Evolutionary conservation across 2,113 vertebrate species (phyloP).

Genomic region (Monarcha castaneiventris): DNA sequence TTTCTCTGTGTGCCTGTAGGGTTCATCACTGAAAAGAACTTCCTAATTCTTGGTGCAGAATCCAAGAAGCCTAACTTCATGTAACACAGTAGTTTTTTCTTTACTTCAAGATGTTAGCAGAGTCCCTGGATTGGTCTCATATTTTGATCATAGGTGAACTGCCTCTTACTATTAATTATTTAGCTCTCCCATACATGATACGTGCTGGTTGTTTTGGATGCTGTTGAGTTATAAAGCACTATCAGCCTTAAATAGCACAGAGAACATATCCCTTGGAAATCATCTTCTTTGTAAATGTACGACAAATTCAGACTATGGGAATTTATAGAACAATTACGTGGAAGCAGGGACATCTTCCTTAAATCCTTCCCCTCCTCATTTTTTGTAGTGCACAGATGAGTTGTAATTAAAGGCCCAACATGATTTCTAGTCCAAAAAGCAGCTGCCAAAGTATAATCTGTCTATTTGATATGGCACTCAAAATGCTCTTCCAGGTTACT

Average conservation of each 20-base stretch:
- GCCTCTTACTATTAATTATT: neutral
- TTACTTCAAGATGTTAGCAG: neutral
- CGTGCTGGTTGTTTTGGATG: neutral
- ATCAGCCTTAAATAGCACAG: constrained; percentile 3
- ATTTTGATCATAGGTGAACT: neutral
- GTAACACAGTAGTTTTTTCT: neutral
- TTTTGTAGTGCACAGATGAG: neutral
- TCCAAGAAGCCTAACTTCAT: neutral
- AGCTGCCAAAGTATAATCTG: neutral
- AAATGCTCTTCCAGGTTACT: neutral
- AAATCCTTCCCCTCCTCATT: neutral
- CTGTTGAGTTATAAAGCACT: neutral
- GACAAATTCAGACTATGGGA: neutral
- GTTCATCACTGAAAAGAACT: neutral
- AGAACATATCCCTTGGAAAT: neutral
- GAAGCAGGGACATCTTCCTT: neutral
- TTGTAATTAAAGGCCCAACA: neutral
- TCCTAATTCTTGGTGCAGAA: neutral
- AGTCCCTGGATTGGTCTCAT: neutral
- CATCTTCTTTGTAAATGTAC: neutral
- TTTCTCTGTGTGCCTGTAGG: neutral
- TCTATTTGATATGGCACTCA: neutral
- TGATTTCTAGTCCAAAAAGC: neutral
- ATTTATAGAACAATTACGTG: neutral
- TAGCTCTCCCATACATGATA: neutral